Conservation (phyloP, 2,797 vertebrate genomes). For the Oophaga sylvatica region DNA sequence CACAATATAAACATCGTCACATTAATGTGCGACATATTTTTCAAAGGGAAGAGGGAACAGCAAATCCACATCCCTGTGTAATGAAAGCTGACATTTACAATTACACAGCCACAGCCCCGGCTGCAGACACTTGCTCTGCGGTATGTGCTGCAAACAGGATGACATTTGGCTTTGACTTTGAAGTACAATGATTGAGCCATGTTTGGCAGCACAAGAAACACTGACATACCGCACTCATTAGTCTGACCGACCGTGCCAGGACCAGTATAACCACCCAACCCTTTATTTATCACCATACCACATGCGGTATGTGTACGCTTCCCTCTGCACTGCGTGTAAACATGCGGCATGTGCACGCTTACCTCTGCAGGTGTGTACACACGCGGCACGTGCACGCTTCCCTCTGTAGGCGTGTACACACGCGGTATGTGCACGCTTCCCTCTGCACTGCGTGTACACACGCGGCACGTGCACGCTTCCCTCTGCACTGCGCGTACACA, state of each 20-base stretch:
- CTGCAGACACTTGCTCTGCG: constrained; percentile 4
- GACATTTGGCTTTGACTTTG: constrained; percentile 29
- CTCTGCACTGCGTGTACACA: too few relatives aligned
- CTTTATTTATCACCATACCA: not conserved
- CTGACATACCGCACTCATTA: constrained; percentile 14
- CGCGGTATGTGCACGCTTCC: too few relatives aligned
- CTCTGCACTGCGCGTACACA: too few relatives aligned
- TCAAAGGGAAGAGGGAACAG: not conserved
- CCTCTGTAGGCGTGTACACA: too few relatives aligned
- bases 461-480: too few relatives aligned
- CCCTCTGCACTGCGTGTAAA: not conserved
- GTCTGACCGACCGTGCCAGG: not conserved
- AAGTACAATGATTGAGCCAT: constrained; percentile 17
- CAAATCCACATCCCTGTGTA: not conserved
- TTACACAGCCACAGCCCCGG: not conserved
- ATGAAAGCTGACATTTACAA: not conserved
- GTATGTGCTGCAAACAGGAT: constrained; percentile 2
- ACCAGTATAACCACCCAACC: not conserved
- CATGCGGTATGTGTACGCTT: not conserved
- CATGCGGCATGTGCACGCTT: not conserved
- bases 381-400: too few relatives aligned
- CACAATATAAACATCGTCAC: not conserved
- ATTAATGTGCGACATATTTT: not conserved
- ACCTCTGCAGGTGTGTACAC: too few relatives aligned
- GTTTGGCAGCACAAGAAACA: constrained; percentile 19